phyloP scores from a whole-genome alignment of 2,888 invertebrate species.

The Dysmachus trigonus region DNA sequence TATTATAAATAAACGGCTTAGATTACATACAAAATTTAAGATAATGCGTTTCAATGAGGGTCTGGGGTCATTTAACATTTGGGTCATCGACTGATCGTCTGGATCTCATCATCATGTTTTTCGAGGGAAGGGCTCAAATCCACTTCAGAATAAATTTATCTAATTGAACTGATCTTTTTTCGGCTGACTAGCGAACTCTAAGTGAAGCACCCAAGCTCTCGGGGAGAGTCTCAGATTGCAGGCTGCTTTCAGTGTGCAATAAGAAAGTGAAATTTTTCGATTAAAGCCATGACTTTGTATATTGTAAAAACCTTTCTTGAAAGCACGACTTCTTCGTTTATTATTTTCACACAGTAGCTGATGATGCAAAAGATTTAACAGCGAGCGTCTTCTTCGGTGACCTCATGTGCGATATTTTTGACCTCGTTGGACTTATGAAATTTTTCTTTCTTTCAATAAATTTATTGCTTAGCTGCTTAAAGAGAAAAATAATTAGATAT shows the following conservation, averaged over 20 bases:
- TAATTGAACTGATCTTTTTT: background rate
- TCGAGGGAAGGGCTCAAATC: background rate
- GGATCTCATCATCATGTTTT: background rate
- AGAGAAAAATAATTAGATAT: background rate
- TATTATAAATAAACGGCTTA: background rate
- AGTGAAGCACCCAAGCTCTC: background rate
- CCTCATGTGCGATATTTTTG: background rate
- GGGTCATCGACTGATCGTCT: background rate
- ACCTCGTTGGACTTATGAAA: background rate
- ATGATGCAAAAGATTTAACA: background rate
- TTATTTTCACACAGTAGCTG: background rate
- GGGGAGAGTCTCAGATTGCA: background rate
- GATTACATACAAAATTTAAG: background rate
- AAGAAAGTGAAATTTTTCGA: background rate
- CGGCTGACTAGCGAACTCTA: background rate
- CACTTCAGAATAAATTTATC: background rate
- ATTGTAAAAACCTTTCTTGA: background rate
- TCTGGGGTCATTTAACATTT: slow-evolving; percentile 10
- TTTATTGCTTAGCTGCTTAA: background rate
- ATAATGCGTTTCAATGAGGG: background rate
- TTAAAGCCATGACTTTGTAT: background rate
- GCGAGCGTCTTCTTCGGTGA: background rate
- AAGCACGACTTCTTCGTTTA: background rate
- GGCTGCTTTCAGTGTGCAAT: background rate
- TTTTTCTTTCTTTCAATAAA: background rate